Conservation (phyloP, 2,113 vertebrate genomes). For the Chaetodon trifascialis region DNA sequence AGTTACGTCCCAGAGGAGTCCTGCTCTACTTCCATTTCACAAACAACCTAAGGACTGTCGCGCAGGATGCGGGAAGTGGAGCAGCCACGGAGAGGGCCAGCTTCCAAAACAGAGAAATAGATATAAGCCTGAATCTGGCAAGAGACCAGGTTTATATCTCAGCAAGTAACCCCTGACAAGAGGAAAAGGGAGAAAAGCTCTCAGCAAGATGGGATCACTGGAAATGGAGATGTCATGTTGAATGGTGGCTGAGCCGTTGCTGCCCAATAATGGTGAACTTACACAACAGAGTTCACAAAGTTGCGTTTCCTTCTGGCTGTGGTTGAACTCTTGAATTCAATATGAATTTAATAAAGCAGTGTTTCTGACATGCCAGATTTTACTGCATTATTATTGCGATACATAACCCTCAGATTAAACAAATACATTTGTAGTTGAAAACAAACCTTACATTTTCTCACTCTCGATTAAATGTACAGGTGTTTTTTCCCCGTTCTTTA, state of each 20-base stretch:
- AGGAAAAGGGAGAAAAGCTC: slow-evolving; percentile 27
- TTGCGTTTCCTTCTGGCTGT: slow-evolving; percentile 25
- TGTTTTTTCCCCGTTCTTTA: background rate
- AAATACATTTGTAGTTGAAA: no score
- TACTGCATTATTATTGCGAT: background rate
- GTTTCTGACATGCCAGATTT: background rate
- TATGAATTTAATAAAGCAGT: slow-evolving; percentile 23
- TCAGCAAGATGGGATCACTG: slow-evolving; percentile 23
- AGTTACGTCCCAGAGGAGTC: slow-evolving; percentile 73
- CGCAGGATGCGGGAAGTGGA: slow-evolving; percentile 69
- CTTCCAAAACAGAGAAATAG: slow-evolving; percentile 66
- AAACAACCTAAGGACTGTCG: slow-evolving; percentile 76
- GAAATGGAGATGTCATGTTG: slow-evolving; percentile 42
- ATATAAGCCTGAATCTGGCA: slow-evolving; percentile 54
- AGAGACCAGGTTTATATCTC: slow-evolving; percentile 60
- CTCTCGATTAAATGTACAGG: background rate
- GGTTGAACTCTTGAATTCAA: slow-evolving; percentile 34
- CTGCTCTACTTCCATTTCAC: slow-evolving; percentile 77
- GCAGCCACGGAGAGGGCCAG: slow-evolving; percentile 42
- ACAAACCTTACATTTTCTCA: no score
- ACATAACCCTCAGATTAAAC: background rate
- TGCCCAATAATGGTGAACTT: slow-evolving; percentile 30
- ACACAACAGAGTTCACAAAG: slow-evolving; percentile 19
- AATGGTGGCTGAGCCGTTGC: slow-evolving; percentile 16
- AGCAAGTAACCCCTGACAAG: slow-evolving; percentile 54